These are phyloP conservation scores for Ichneumoninae sp. DNA, from an alignment of 2,888 invertebrate species.

Conservation along the genomic window DNA sequence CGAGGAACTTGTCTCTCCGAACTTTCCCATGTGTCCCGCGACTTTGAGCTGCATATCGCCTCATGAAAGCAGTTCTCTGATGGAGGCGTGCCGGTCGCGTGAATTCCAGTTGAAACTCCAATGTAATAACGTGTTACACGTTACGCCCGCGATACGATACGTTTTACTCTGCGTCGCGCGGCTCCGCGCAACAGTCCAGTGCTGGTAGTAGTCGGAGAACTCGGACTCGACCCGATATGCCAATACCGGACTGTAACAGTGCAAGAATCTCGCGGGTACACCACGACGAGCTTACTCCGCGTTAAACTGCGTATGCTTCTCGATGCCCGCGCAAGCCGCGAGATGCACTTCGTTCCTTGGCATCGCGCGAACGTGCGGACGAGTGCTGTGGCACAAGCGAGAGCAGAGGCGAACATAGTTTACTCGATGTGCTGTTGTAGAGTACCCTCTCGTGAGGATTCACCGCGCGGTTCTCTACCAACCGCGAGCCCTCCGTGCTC, in stretches of 20 bases:
- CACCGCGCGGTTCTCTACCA: slow-evolving; percentile 43
- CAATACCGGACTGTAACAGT: slow-evolving; percentile 10
- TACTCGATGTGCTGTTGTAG: slow-evolving; percentile 36
- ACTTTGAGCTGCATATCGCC: background rate
- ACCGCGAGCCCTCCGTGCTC: slow-evolving; percentile 57
- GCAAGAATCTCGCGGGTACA: slow-evolving; percentile 67
- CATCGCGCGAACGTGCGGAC: slow-evolving; percentile 33
- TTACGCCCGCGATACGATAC: slow-evolving; percentile 38
- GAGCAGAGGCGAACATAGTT: slow-evolving; percentile 20
- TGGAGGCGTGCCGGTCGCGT: slow-evolving; percentile 59
- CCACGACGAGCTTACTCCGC: slow-evolving; percentile 69
- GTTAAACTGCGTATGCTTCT: slow-evolving; percentile 1
- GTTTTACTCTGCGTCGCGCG: slow-evolving; percentile 15
- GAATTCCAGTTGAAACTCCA: slow-evolving; percentile 11
- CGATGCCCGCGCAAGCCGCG: background rate
- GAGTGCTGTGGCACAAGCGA: slow-evolving; percentile 36
- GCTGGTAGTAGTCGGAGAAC: slow-evolving; percentile 16
- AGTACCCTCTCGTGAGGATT: slow-evolving; percentile 58
- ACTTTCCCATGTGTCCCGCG: background rate
- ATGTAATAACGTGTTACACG: slow-evolving; percentile 17
- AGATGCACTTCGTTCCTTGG: slow-evolving; percentile 32
- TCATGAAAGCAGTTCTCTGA: slow-evolving; percentile 55
- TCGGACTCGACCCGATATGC: slow-evolving; percentile 9
- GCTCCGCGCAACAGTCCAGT: background rate
- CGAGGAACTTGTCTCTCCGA: background rate